Evolutionary conservation across 1,140 invertebrate species (phyloP), one percentile per base, ranked within the genome.

Genomic region (Ceratina australensis): DNA sequence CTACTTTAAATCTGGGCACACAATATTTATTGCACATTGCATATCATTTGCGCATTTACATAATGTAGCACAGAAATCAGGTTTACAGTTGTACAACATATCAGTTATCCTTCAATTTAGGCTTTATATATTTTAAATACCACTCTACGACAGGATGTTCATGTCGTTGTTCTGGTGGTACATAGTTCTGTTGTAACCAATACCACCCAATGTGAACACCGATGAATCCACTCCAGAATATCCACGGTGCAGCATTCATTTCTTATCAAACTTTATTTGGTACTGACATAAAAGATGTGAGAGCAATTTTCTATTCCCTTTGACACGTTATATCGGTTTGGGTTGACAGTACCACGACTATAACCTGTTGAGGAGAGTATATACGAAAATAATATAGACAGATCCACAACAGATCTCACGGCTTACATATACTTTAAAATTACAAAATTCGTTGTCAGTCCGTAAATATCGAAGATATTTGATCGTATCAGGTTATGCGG

Each of bases 141-240:
- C 50, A 8, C 15, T 0, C 7, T 22, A 54, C 5, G 16, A 81
- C 0, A 20, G 79, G 74, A 69, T 85, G 82, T 1, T 50, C 13
- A 0, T 49, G 73, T 50, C 42, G 71, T 13, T 75, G 3, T 2
- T 49, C 3, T 16, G 5, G 0, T 18, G 79, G 72, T 22, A 84
- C 57, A 57, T 68, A 52, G 13, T 4, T 47, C 0, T 74, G 5
- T 16, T 73, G 74, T 7, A 84, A 0, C 1, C 5, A 0, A 18
- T 61, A 81, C 83, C 82, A 85, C 49, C 24, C 75, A n/a, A 71
- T 2, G 5, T 81, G 79, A 24, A 74, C 1, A n/a, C 65, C 67
- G 7, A 64, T 0, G 20, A 83, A 26, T 10, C 16, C 20, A 47
- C 1, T 0, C 20, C 3, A 0, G 7, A 20, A 16, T 0, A 4